Conservation (phyloP, 2,797 vertebrate species). For the Choloepus didactylus region DNA sequence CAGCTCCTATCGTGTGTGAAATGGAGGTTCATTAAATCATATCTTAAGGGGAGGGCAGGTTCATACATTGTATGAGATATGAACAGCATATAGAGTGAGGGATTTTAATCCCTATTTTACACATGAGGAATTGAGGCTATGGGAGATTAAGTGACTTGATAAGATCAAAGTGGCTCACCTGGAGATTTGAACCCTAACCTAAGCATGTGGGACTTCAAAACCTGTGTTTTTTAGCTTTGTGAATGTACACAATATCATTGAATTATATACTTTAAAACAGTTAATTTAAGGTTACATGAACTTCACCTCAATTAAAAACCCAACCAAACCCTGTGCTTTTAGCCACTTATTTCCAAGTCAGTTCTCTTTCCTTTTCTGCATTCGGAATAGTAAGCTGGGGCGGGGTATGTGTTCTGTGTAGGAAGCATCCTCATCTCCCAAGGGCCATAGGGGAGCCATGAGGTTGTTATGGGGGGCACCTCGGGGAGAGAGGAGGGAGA, state of each 20-base stretch:
- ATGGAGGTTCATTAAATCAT: slow-evolving; percentile 40
- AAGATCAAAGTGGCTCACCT: not conserved
- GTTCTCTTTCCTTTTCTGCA: not conserved
- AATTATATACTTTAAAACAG: not conserved
- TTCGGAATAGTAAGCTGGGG: not conserved
- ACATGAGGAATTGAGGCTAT: not conserved
- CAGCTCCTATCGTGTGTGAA: not conserved
- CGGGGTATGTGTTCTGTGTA: not conserved
- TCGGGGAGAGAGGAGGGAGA: not conserved
- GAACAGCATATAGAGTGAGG: not conserved
- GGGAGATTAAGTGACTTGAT: not conserved
- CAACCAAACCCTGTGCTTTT: not conserved
- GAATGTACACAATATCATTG: not conserved
- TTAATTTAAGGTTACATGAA: not conserved
- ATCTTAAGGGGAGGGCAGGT: not conserved
- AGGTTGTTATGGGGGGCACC: not conserved
- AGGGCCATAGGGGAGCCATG: not conserved
- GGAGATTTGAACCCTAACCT: not conserved
- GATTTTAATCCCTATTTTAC: slow-evolving; percentile 26
- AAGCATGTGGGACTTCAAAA: not conserved
- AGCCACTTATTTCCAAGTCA: not conserved
- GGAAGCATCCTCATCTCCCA: not conserved
- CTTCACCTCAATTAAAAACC: not conserved
- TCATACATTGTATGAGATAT: not conserved
- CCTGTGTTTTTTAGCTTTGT: not conserved